Evolutionary conservation across 2,888 invertebrate genomes (phyloP).

Genomic region (Gymnoscelis rufifasciata): DNA sequence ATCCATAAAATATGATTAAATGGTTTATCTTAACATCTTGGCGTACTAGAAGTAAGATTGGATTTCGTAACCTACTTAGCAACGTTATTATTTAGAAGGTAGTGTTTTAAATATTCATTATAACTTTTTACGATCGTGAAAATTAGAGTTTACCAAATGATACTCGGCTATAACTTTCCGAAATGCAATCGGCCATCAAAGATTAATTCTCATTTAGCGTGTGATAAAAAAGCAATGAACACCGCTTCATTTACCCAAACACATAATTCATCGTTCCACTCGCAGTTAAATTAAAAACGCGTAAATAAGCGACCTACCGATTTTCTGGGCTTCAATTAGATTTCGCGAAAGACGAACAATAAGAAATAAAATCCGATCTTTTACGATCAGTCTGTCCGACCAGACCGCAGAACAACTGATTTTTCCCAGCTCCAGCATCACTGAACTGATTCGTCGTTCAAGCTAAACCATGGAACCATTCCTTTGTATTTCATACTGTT

Average conservation of each 20-base stretch:
- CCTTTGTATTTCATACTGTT: background rate
- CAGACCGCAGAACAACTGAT: constrained; percentile 4
- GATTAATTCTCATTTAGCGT: constrained; percentile 42
- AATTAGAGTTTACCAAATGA: background rate
- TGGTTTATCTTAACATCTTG: too few relatives aligned
- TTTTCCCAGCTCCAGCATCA: constrained; percentile 27
- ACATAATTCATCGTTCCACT: constrained; percentile 60
- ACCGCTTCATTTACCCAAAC: constrained; percentile 49
- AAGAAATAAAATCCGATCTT: constrained; percentile 76
- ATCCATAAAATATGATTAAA: too few relatives aligned
- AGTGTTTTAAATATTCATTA: background rate
- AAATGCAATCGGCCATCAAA: constrained; percentile 3
- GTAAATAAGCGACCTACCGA: constrained; percentile 57
- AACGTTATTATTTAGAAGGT: too few relatives aligned
- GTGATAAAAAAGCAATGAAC: constrained; percentile 67
- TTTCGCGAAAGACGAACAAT: constrained; percentile 77
- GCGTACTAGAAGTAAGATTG: too few relatives aligned
- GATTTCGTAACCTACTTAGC: too few relatives aligned
- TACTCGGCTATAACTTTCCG: background rate
- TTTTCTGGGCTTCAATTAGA: constrained; percentile 64
- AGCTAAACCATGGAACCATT: background rate
- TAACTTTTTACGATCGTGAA: background rate
- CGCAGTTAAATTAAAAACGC: constrained; percentile 72
- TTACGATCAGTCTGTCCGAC: constrained; percentile 70
- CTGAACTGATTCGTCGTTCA: background rate